Percentiles rank a stretch among this genome's conserved stretches.
phyloP scores from a whole-genome alignment of 2,797 vertebrate genomes.

The Trichosurus vulpecula region DNA sequence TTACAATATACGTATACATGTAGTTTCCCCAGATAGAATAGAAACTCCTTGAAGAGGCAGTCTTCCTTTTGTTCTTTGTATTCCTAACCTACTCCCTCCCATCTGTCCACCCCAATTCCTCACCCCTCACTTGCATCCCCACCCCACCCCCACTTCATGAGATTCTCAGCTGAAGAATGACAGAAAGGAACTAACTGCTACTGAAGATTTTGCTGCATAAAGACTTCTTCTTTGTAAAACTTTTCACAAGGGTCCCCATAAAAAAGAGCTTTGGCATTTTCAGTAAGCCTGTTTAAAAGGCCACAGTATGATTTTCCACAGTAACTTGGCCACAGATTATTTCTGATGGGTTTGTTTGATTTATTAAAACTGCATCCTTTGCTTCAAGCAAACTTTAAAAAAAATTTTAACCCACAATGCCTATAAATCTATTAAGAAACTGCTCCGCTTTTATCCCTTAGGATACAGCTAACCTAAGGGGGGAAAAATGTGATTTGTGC shows the following conservation, averaged over 20 bases:
- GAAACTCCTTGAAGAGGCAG: background rate
- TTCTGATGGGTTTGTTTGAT: background rate
- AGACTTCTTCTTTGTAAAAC: conserved; percentile 45
- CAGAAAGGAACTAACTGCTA: conserved; percentile 12
- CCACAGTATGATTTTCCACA: conserved; percentile 9
- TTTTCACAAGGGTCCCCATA: background rate
- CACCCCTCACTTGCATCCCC: background rate
- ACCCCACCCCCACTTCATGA: background rate
- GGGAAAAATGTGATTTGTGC: background rate
- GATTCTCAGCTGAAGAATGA: background rate
- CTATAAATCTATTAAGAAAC: conserved; percentile 14
- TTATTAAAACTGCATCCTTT: conserved; percentile 50
- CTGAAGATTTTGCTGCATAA: conserved; percentile 5
- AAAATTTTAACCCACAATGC: background rate
- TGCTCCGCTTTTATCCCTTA: background rate
- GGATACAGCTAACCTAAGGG: background rate
- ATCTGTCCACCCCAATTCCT: background rate
- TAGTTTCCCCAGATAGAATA: background rate
- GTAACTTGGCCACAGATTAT: conserved; percentile 56
- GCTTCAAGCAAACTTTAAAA: conserved; percentile 22
- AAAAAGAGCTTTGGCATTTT: conserved; percentile 5
- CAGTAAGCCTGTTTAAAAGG: conserved; percentile 29
- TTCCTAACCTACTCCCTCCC: background rate
- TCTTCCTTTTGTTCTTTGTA: background rate
- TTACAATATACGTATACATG: background rate